Evolutionary conservation across 2,113 vertebrate genomes (phyloP), one percentile per base, ranked within the genome.

Genomic region (Lamprologus sp.): DNA sequence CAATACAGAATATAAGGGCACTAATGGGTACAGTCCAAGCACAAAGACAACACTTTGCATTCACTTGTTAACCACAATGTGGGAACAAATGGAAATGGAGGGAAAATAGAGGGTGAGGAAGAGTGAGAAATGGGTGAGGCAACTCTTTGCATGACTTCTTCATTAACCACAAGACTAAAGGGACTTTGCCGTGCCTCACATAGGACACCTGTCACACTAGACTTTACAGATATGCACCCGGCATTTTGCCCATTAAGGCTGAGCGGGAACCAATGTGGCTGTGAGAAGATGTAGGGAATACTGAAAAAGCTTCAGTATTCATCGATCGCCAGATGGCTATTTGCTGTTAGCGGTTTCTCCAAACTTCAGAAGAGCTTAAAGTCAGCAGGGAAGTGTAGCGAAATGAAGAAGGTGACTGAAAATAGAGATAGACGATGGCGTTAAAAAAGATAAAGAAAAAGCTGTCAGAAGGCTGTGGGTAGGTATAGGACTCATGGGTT

Each of bases 81-180:
- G 94, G 93, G 28, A 92, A 93, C 93, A 94, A 96, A 87, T 91
- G 92, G 90, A 70, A 87, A 86, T 80, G 60, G 70, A 37, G 26
- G 70, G 84, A 19, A 63, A 75, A 28, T 21, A 47, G 5, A 58
- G 92, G 92, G 92, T 85, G 92, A 93, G 91, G 82, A 87, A 60
- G 86, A 87, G 88, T 49, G 84, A 87, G 83, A 83, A 92, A 93
- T 45, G 91, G 93, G 89, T 84, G 93, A 92, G 91, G 63, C 14
- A 17, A 86, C 91, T 81, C 84, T 95, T 94, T 95, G 93, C 93
- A 93, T 91, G 94, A 89, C 85, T 87, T 87, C 90, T 91, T 91
- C 40, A 90, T 93, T 92, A 94, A 96, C 96, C 96, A 86, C 95
- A 96, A 82, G 19, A 88, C 91, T 60, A 45, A 89, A 58, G 93